Evolutionary conservation across 2,888 invertebrate genomes (phyloP).

Genomic region (Cheilosia pagana): DNA sequence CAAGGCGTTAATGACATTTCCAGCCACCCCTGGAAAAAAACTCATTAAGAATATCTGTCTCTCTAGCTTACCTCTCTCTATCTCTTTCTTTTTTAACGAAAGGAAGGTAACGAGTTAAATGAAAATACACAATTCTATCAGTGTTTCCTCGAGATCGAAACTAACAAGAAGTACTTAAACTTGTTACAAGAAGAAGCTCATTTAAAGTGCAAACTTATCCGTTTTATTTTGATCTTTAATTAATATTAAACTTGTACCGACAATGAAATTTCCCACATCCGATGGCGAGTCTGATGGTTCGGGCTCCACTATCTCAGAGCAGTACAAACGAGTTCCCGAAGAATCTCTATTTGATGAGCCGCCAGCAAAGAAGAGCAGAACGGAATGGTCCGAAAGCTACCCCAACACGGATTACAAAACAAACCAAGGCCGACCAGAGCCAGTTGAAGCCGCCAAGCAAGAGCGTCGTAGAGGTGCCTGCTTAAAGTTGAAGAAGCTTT

Average conservation of each 20-base stretch:
- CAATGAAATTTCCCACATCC: constrained; percentile 31
- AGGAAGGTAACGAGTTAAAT: background rate
- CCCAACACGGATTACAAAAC: constrained; percentile 91
- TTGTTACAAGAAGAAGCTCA: no score
- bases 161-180: no score
- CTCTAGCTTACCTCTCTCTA: no score
- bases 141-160: background rate
- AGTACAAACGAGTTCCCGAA: constrained; percentile 50
- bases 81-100: background rate
- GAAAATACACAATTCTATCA: background rate
- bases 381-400: constrained; percentile 81
- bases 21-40: constrained; percentile 26
- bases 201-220: no score
- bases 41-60: constrained; percentile 22
- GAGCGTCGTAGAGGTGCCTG: constrained; percentile 94
- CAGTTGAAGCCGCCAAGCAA: constrained; percentile 91
- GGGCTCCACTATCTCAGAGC: constrained; percentile 39
- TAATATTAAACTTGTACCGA: background rate
- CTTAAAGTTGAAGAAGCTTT: constrained; percentile 86
- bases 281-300: constrained; percentile 64
- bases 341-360: constrained; percentile 75
- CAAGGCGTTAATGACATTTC: background rate
- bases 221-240: no score
- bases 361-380: constrained; percentile 80
- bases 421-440: constrained; percentile 91